Evolutionary conservation across 2,113 vertebrate species (phyloP).

Genomic region (Tachuris rubrigastra): DNA sequence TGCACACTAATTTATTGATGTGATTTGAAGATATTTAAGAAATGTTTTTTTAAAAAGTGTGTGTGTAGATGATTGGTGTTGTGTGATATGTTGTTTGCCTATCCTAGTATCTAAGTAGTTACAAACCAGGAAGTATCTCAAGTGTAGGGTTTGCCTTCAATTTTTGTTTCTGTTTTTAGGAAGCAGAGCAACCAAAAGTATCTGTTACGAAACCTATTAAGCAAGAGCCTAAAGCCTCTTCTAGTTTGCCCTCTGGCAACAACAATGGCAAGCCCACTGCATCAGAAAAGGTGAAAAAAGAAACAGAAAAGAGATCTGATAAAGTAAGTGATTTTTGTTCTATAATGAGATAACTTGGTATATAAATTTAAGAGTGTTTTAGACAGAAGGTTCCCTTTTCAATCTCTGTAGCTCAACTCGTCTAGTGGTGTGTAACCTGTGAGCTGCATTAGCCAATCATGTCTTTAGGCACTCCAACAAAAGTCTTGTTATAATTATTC

Average conservation of each 20-base stretch:
- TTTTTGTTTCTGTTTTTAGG: constrained; percentile 72
- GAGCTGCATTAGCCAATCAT: not conserved
- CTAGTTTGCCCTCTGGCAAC: constrained; percentile 79
- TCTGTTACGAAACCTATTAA: constrained; percentile 86
- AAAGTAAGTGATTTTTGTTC: constrained; percentile 78
- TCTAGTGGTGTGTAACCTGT: not conserved
- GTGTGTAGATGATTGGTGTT: not conserved
- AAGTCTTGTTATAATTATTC: not conserved
- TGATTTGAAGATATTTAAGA: not conserved
- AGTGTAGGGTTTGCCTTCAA: not conserved
- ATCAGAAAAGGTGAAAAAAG: constrained; percentile 92
- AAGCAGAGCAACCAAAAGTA: constrained; percentile 86
- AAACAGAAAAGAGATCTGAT: constrained; percentile 90
- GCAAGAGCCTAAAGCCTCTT: constrained; percentile 86
- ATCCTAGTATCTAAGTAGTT: not conserved
- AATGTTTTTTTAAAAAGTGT: rapidly evolving
- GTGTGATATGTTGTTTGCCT: not conserved
- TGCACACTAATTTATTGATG: not conserved
- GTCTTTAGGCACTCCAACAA: not conserved
- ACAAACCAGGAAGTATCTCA: not conserved
- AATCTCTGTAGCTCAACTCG: not conserved
- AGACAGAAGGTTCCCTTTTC: not conserved
- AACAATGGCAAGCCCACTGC: constrained; percentile 83
- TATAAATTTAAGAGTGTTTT: not conserved
- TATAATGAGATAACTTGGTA: not conserved